A percentile compares a stretch with the other conserved stretches of the same genome.
These are phyloP conservation scores for Leptopterna dolabrata DNA, from an alignment of 2,888 invertebrate genomes.

Conservation along the genomic window DNA sequence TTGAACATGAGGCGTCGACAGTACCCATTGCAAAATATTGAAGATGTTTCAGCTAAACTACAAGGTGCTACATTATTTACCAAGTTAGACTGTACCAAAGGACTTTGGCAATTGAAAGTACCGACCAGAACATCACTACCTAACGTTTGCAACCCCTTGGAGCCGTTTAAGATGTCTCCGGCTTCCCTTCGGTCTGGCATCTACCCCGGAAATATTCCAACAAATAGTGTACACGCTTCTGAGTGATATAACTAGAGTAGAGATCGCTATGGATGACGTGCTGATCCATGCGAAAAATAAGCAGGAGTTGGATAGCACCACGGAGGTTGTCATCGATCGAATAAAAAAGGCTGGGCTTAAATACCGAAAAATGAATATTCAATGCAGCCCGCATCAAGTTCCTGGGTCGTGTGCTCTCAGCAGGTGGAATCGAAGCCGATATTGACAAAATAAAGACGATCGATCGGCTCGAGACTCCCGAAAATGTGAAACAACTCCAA, in stretches of 20 bases:
- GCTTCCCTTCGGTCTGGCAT: conserved; percentile 61
- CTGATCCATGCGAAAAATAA: conserved; percentile 18
- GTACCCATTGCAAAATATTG: too few relatives aligned
- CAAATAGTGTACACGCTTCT: conserved; percentile 56
- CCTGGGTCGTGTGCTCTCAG: conserved; percentile 62
- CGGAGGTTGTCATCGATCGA: neutral
- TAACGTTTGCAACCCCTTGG: conserved; percentile 62
- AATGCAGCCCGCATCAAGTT: conserved; percentile 57
- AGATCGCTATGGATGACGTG: conserved; percentile 53
- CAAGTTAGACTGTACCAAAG: too few relatives aligned
- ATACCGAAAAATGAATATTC: conserved; percentile 63
- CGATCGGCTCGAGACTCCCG: conserved; percentile 57
- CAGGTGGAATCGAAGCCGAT: conserved; percentile 60
- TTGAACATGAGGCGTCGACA: neutral
- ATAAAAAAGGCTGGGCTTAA: conserved; percentile 62
- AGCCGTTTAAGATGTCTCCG: conserved; percentile 61
- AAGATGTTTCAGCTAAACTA: too few relatives aligned
- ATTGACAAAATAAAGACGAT: conserved; percentile 59
- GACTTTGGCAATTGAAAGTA: too few relatives aligned
- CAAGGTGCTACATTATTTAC: too few relatives aligned
- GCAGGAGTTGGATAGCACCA: conserved; percentile 15
- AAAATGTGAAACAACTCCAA: conserved; percentile 60
- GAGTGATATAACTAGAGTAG: conserved; percentile 44
- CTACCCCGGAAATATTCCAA: conserved; percentile 59
- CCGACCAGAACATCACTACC: conserved; percentile 57